Conservation (phyloP, 2,113 vertebrate genomes). For the Oxygymnocypris stewartii region DNA sequence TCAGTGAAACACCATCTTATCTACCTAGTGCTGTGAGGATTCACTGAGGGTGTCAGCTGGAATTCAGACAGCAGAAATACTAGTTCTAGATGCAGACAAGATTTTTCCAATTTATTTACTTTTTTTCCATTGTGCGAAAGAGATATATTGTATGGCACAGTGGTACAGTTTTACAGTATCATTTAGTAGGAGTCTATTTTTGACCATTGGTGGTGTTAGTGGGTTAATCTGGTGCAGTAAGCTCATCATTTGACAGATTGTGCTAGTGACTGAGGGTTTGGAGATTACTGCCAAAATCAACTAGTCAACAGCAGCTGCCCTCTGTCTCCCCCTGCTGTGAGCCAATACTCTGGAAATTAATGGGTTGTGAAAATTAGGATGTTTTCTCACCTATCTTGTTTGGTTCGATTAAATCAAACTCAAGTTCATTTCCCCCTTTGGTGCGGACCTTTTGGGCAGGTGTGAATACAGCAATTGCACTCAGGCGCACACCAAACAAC, state of each 20-base stretch:
- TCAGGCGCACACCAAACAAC: no score
- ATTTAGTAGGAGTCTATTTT: not conserved
- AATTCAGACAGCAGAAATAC: not conserved
- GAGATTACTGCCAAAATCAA: slow-evolving; percentile 43
- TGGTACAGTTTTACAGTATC: not conserved
- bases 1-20: not conserved
- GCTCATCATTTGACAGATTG: slow-evolving; percentile 56
- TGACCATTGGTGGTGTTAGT: slow-evolving; percentile 11
- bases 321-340: slow-evolving; percentile 52
- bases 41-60: not conserved
- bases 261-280: slow-evolving; percentile 20
- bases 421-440: no score
- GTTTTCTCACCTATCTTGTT: no score
- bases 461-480: no score
- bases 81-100: not conserved
- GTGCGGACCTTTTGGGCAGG: no score
- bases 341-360: not conserved
- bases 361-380: slow-evolving; percentile 1
- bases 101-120: not conserved
- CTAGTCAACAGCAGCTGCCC: slow-evolving; percentile 33
- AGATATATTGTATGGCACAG: not conserved
- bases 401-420: no score
- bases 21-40: slow-evolving; percentile 9
- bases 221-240: slow-evolving; percentile 55
- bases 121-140: not conserved